A percentile compares a stretch with the other conserved stretches of the same genome.
Conservation (phyloP, 2,797 vertebrate genomes). For the Dendrocincla tyrannina region DNA sequence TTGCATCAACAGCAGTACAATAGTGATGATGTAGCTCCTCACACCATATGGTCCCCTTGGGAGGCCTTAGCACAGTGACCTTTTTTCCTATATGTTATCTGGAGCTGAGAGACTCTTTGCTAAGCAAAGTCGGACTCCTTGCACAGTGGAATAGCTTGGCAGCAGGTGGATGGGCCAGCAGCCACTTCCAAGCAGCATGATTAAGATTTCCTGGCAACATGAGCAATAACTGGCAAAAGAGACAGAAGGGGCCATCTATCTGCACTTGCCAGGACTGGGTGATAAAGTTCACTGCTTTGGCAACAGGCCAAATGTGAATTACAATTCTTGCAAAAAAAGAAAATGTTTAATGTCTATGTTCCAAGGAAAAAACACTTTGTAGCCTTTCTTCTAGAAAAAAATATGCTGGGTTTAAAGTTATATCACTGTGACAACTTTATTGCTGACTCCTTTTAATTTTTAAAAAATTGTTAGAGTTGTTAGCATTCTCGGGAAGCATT, state of each 20-base stretch:
- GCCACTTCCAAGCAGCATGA: slow-evolving; percentile 53
- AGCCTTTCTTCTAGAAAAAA: background rate
- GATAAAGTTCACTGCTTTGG: slow-evolving; percentile 58
- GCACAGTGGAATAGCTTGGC: slow-evolving; percentile 10
- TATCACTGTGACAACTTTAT: background rate
- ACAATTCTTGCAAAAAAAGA: background rate
- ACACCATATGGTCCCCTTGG: background rate
- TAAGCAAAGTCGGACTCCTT: background rate
- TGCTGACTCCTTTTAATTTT: background rate
- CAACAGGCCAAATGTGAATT: background rate
- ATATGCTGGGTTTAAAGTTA: background rate
- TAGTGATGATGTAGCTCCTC: background rate
- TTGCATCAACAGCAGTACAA: background rate
- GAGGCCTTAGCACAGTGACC: background rate
- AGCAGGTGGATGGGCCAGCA: slow-evolving; percentile 4
- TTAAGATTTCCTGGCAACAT: slow-evolving; percentile 71
- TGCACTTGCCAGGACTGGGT: slow-evolving; percentile 1
- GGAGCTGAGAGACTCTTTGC: background rate
- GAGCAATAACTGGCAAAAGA: slow-evolving; percentile 53
- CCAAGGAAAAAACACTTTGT: background rate
- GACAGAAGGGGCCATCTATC: slow-evolving; percentile 65
- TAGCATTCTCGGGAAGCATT: background rate
- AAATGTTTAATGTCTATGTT: background rate
- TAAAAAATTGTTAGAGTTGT: background rate
- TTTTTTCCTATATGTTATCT: background rate